phyloP scores from a whole-genome alignment of 2,797 vertebrate species.

The Loriculus beryllinus region DNA sequence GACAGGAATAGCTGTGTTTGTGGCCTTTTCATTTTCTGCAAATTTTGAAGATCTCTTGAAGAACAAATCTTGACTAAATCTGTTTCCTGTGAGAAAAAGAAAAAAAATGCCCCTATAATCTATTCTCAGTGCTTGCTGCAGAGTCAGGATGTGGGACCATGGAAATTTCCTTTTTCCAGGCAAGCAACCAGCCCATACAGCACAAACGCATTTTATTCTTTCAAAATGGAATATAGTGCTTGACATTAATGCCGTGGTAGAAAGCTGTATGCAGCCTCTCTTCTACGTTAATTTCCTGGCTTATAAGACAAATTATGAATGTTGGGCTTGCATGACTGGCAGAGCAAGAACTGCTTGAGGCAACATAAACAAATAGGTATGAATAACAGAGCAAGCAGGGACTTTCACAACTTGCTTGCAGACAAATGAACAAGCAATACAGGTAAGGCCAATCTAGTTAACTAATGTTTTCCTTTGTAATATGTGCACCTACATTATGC shows the following conservation, averaged over 20 bases:
- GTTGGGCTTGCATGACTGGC: slow-evolving; percentile 38
- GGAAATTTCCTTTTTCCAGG: slow-evolving; percentile 39
- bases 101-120: not conserved
- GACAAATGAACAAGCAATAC: not conserved
- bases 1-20: not conserved
- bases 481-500: not conserved
- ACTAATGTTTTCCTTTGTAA: not conserved
- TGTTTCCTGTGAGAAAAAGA: not conserved
- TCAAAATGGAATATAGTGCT: slow-evolving; percentile 4
- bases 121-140: not conserved
- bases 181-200: not conserved
- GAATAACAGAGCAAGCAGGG: not conserved
- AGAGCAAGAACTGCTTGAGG: slow-evolving; percentile 22
- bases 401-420: slow-evolving; percentile 7
- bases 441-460: slow-evolving; percentile 14
- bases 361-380: slow-evolving; percentile 36
- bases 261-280: not conserved
- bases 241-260: not conserved
- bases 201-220: not conserved
- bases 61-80: not conserved
- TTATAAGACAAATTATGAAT: slow-evolving; percentile 46
- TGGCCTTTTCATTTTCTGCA: not conserved
- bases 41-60: not conserved
- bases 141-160: not conserved
- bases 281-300: not conserved